A percentile compares a stretch with the other conserved stretches of the same genome.
These are phyloP conservation scores for Xestobium rufovillosum DNA, from an alignment of 2,888 invertebrate species.

Conservation along the genomic window DNA sequence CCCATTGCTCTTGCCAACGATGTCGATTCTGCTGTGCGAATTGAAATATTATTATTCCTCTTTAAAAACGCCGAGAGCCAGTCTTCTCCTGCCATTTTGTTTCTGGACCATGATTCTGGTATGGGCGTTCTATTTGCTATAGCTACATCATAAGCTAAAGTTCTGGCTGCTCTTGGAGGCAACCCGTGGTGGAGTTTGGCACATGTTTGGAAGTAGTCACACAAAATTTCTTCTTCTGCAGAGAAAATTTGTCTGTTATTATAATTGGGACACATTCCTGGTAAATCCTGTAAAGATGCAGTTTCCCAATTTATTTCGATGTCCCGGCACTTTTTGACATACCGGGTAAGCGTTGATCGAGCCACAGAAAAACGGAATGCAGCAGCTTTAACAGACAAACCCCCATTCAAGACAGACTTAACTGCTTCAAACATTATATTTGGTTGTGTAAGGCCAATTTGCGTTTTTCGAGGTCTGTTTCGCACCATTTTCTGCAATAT, in stretches of 20 bases:
- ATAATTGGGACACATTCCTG: constrained; percentile 4
- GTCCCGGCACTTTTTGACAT: constrained; percentile 8
- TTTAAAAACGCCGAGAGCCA: constrained; percentile 8
- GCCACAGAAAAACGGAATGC: no score
- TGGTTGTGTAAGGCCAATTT: no score
- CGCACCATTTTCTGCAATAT: no score
- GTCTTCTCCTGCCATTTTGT: constrained; percentile 3
- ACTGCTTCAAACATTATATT: no score
- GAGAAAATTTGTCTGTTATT: constrained; percentile 1
- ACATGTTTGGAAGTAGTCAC: constrained; percentile 5
- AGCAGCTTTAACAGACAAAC: no score
- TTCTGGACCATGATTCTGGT: constrained; percentile 4
- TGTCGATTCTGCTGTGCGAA: neutral
- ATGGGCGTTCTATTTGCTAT: constrained; percentile 2
- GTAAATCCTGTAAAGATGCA: constrained; percentile 5
- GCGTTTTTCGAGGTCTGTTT: no score
- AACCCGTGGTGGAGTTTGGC: constrained; percentile 5
- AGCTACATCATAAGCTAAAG: constrained; percentile 5
- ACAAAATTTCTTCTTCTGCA: constrained; percentile 1
- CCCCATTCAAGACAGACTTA: no score
- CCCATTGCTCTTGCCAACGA: constrained; percentile 4
- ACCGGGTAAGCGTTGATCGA: no score
- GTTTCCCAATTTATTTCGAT: constrained; percentile 8
- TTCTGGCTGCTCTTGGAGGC: constrained; percentile 6
- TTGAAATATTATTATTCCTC: constrained; percentile 8